These are phyloP conservation scores for Cylindroiulus punctatus DNA, from an alignment of 2,888 invertebrate species.

Conservation along the genomic window DNA sequence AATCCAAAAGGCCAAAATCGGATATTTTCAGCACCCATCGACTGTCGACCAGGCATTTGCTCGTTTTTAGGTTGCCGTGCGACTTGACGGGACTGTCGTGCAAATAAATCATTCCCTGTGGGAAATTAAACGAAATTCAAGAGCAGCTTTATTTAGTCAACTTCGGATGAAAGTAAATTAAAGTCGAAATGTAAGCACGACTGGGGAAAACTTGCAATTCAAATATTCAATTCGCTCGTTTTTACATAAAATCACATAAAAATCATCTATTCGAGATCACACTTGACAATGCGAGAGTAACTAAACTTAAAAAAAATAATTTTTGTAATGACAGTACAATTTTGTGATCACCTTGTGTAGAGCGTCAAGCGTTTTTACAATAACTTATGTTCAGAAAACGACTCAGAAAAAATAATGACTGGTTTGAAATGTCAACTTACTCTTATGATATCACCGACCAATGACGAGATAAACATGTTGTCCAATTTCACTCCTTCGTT, in stretches of 20 bases:
- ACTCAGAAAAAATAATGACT: not conserved
- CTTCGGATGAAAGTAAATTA: constrained; percentile 8
- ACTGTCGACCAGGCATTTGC: constrained; percentile 88
- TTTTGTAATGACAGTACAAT: too few relatives aligned
- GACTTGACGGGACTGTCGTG: constrained; percentile 83
- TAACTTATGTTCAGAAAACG: too few relatives aligned
- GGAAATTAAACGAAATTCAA: constrained; percentile 21
- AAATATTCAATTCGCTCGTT: not conserved
- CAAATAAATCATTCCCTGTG: constrained; percentile 82
- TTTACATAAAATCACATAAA: not conserved
- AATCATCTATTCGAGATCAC: not conserved
- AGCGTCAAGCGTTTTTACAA: too few relatives aligned
- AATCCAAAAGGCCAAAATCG: constrained; percentile 86
- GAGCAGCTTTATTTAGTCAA: constrained; percentile 24
- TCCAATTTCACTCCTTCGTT: constrained; percentile 66
- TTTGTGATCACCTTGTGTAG: too few relatives aligned
- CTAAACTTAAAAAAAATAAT: too few relatives aligned
- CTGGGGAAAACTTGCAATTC: not conserved
- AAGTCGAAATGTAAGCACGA: not conserved
- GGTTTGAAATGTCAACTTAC: constrained; percentile 61
- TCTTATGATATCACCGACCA: constrained; percentile 68
- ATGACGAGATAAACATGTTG: constrained; percentile 68
- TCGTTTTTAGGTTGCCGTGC: constrained; percentile 85
- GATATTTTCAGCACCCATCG: constrained; percentile 87
- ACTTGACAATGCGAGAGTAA: too few relatives aligned